Evolutionary conservation across 2,888 invertebrate genomes (phyloP), one percentile per base, ranked within the genome.

Genomic region (Tipula lateralis): DNA sequence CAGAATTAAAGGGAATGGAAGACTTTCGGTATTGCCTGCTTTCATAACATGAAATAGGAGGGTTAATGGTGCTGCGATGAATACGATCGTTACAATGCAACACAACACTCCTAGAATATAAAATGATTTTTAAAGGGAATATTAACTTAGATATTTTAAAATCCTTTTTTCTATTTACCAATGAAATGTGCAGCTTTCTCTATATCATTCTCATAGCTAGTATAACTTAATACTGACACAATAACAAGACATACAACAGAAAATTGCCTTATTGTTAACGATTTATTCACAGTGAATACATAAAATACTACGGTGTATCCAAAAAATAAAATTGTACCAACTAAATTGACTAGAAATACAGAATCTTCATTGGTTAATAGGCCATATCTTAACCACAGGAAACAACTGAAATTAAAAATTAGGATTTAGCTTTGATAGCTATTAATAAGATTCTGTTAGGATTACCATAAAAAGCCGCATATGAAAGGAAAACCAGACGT

Each of bases 1-100:
- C 80, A 95, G 88, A 88, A 96, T 96, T 88, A 97, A 92, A 6
- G 95, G 95, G 88, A 96, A 95, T 34, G 97, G 96, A 87, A 97
- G 91, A 88, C 94, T 94, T 87, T 96, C 96, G 0, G 96, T 93
- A 88, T 92, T 95, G 89, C 93, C 94, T 6, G 93, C 92, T 89
- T 91, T 92, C 66, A 96, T 90, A 0, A 97, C 96, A 90, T 96
- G 93, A 29, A 94, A 91, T 87, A 96, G 88, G 87, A 94, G 93
- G 85, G 93, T 93, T 87, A 96, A 91, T 24, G 96, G 96, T 13
- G 96, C 93, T 36, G 94, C 95, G 88, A 96, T 94, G 87, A 95
- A 95, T 85, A 95, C 86, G 85, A 96, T 91, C 3, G 95, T 95
- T 84, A 95, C 90, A 7, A 91, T 88, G 88, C 94, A 94, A 86